Base-by-base conservation (phyloP, 2,113 vertebrate genomes). In the Ploceus nigricollis region DNA sequence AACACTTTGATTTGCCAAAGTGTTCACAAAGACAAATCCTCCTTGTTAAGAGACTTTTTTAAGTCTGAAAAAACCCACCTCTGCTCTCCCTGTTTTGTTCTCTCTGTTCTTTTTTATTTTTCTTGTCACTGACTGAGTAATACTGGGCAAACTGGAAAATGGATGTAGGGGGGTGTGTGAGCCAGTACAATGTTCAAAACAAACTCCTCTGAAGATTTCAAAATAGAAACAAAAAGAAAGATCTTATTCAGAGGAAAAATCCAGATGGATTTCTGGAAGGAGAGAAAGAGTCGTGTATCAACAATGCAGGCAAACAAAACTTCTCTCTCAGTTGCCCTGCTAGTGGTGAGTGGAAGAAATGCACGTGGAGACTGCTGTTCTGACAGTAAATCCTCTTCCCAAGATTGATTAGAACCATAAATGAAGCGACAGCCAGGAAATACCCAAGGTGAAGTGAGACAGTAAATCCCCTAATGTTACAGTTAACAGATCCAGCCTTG, bases 371-470 rank as follows among this genome's bases (percentile, higher is more conserved):
- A 66, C 56, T 93, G 79, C 65, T 16, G 40, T 88, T 85, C 82
- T 93, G 79, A 27, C 84, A 90, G 78, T 3, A 95, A 95, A 96
- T 94, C 94, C 93, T 94, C 90, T 92, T 92, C 51, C 72, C 82
- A 63, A 93, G 93, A 96, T 70, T 94, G 94, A 96, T 94, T 83
- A 93, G 90, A 91, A 2, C 82, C 82, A 63, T 71, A 93, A 97
- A 95, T 40, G 85, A 92, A 88, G 71, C 17, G 56, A 94, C 93
- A 96, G 90, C 87, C 68, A 96, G 94, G 92, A 96, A 96, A 96
- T 90, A 83, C 90, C 94, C 94, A 48, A 90, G 90, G 95, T 93
- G 92, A 96, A 64, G 87, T 6, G 51, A 83, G 82, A 73, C 92
- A 82, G 85, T 48, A 94, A 97, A 96, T 95, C 90, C 82, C 76